Evolutionary conservation across 2,113 vertebrate genomes (phyloP), one percentile per base, ranked within the genome.

Genomic region (Hymenochirus boettgeri): DNA sequence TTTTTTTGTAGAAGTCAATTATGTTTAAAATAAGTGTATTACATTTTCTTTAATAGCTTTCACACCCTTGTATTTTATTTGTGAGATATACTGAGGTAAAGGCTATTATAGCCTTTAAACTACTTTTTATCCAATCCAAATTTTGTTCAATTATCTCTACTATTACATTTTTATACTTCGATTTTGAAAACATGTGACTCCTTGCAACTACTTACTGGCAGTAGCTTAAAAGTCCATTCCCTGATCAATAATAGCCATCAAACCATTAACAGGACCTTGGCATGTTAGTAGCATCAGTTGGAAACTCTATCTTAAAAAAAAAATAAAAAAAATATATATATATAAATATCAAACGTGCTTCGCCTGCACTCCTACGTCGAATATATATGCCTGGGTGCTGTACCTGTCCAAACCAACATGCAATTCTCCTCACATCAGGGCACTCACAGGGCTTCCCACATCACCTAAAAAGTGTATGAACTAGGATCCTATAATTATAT

Each of bases 181-280:
- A 21, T 22, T 48, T 57, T 35, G 50, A 26, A 25, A n/a, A 8
- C n/a, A 22, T 33, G 18, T 21, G 11, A 19, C 1, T 6, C 3
- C 6, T 35, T 35, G 13, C 6, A 57, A 53, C 9, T 31, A 21
- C 54, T 57, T 33, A 27, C 18, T 12, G 11, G n/a, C 54, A 57
- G 27, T 18, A 13, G 25, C 26, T 37, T 21, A 57, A 57, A 57
- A 22, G 19, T 27, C 10, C 29, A 8, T 31, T 35, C 18, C 54
- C 4, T 31, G 52, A 57, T 57, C 27, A 57, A 57, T 57, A 57
- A 22, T 13, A 35, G 54, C 18, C 6, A 35, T 57, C 19, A 57
- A n/a, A 57, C n/a, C 37, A 7, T n/a, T 22, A 12, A 33, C 13
- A 57, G 9, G 54, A 22, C 18, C 19, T 19, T 24, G 1, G 31